These are phyloP conservation scores for Bothrops jararaca DNA, from an alignment of 2,113 vertebrate species.

Conservation along the genomic window DNA sequence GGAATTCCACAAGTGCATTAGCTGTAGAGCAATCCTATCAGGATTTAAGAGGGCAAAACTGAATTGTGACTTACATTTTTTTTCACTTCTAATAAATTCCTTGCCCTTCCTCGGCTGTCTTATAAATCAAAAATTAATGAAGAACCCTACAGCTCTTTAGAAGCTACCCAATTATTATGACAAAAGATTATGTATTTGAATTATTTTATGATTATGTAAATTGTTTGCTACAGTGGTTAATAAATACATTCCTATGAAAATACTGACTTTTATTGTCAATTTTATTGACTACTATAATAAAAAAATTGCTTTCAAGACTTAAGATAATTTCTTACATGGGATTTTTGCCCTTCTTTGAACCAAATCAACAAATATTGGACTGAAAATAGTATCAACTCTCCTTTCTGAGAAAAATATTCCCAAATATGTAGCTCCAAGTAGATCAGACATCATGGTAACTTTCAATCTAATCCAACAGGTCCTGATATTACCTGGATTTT, in stretches of 20 bases:
- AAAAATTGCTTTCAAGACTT: not conserved
- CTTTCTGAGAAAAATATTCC: not conserved
- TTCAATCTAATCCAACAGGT: not conserved
- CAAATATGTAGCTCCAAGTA: not conserved
- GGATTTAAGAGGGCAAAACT: not conserved
- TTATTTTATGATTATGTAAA: not conserved
- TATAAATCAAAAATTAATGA: not conserved
- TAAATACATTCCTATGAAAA: not conserved
- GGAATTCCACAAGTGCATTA: not conserved
- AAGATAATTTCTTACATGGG: not conserved
- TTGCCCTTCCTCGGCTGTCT: not conserved
- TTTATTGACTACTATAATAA: not conserved
- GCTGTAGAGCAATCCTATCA: not conserved
- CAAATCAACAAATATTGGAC: not conserved
- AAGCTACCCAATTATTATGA: not conserved
- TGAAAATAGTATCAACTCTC: not conserved
- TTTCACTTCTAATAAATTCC: not conserved
- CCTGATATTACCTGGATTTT: not conserved
- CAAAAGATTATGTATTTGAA: not conserved
- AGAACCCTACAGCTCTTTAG: not conserved
- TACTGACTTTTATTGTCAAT: not conserved
- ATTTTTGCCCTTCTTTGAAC: not conserved
- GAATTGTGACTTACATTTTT: not conserved
- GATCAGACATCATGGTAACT: fast-evolving
- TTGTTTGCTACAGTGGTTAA: not conserved